Conservation (phyloP, 1,140 invertebrate genomes). For the Trigoniulus corallinus region DNA sequence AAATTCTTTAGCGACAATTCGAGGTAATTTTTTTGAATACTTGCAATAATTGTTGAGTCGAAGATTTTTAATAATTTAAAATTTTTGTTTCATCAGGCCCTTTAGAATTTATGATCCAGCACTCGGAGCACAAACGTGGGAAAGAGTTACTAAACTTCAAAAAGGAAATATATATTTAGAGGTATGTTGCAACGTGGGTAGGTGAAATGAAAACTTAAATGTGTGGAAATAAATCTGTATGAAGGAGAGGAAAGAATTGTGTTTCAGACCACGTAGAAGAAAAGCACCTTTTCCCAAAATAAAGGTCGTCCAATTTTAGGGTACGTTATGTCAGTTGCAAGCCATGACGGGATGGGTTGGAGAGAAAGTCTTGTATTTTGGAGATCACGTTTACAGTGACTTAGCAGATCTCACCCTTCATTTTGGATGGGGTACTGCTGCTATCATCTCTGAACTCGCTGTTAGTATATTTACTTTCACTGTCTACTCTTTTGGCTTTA, state of each 20-base stretch:
- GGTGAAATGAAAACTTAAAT: slow-evolving; percentile 1
- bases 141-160: slow-evolving; percentile 66
- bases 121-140: slow-evolving; percentile 69
- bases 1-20: slow-evolving; percentile 86
- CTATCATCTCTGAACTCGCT: slow-evolving; percentile 86
- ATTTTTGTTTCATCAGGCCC: slow-evolving; percentile 38
- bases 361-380: slow-evolving; percentile 86
- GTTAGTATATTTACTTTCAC: slow-evolving; percentile 15
- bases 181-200: slow-evolving; percentile 31
- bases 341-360: slow-evolving; percentile 83
- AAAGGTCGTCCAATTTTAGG: slow-evolving; percentile 35
- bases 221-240: not conserved
- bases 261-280: too few relatives aligned
- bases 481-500: not conserved
- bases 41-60: not conserved
- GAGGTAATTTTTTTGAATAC: slow-evolving; percentile 9
- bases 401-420: slow-evolving; percentile 88
- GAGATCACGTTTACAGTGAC: slow-evolving; percentile 95
- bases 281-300: not conserved
- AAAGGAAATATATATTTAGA: slow-evolving; percentile 86
- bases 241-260: too few relatives aligned
- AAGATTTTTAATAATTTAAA: slow-evolving; percentile 4
- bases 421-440: slow-evolving; percentile 92
- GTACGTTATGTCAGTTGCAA: slow-evolving; percentile 77
- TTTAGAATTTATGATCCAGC: slow-evolving; percentile 72